Base-by-base conservation (phyloP, 2,888 invertebrate species). In the Drosophila cognata region DNA sequence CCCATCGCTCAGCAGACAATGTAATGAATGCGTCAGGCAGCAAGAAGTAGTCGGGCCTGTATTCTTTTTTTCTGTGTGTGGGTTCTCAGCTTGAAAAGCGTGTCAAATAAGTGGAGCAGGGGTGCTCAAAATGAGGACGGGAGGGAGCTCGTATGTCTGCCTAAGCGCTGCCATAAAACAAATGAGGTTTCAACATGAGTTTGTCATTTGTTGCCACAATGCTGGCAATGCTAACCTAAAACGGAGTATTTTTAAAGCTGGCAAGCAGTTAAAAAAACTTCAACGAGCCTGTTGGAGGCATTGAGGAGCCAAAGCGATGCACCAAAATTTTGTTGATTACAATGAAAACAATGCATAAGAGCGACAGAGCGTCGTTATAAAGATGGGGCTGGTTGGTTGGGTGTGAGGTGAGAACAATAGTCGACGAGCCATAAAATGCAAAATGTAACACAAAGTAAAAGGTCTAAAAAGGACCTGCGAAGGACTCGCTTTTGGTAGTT, bases 371-470 rank as follows among this genome's bases (percentile, higher is more conserved):
- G 57, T 36, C 10, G 63, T 11, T 41, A 33, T 43, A 41, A 35
- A 51, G 71, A 36, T 52, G 59, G 48, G 59, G 29, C 43, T 11
- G 33, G 58, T 36, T 56, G 59, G 46, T 21, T 46, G 7, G 46
- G 1, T 46, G 63, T 41, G 50, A 59, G 58, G 62, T 38, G 69
- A 41, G 55, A 67, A 61, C 69, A 68, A 81, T 81, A 60, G 84
- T 82, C 84, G 66, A 58, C 33, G 36, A 67, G 76, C 66, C 68
- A 81, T 85, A 85, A 90, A 85, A 85, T 78, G 74, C 74, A 85
- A 78, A 89, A 82, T 75, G 89, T 79, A 84, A 82, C 76, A 90
- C 91, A 85, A 90, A 89, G 89, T 89, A 74, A 84, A 82, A 73
- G 71, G 61, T 66, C 50, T 68, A 73, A 71, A 73, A 68, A 46